These are phyloP conservation scores for Aphelinus certus DNA, from an alignment of 1,140 invertebrate species.

Conservation along the genomic window DNA sequence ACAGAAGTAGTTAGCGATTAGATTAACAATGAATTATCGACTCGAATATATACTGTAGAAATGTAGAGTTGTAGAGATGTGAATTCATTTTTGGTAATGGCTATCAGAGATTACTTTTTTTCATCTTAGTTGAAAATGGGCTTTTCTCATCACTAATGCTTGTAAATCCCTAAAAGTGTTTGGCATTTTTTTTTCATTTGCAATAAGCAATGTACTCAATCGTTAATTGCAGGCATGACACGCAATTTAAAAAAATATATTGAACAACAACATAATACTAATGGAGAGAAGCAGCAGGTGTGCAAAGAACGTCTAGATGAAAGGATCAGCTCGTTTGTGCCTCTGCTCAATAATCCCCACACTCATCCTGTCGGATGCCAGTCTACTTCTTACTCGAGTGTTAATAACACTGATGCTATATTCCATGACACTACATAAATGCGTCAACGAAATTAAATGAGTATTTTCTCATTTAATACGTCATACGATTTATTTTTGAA, in stretches of 20 bases:
- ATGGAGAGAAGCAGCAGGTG: slow-evolving; percentile 41
- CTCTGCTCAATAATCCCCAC: slow-evolving; percentile 51
- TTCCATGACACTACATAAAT: slow-evolving; percentile 39
- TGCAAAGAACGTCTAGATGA: slow-evolving; percentile 8
- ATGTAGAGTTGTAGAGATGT: no score
- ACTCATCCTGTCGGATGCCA: slow-evolving; percentile 51
- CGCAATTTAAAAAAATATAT: slow-evolving; percentile 48
- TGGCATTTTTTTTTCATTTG: no score
- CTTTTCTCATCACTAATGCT: slow-evolving; percentile 1
- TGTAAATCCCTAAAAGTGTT: no score
- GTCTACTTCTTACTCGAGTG: slow-evolving; percentile 65
- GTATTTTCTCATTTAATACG: slow-evolving; percentile 4
- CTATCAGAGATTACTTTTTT: no score
- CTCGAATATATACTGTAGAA: no score
- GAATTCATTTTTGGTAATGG: no score
- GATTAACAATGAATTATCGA: no score
- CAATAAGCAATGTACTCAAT: background rate
- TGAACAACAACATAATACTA: slow-evolving; percentile 27
- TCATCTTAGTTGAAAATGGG: background rate
- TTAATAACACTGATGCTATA: slow-evolving; percentile 46
- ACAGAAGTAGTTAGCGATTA: no score
- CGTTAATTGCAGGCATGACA: slow-evolving; percentile 59
- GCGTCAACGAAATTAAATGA: background rate
- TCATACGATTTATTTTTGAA: slow-evolving; percentile 6
- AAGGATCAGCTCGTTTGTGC: slow-evolving; percentile 49